Evolutionary conservation across 2,888 invertebrate species (phyloP).

Genomic region (Pterobdella sp.): DNA sequence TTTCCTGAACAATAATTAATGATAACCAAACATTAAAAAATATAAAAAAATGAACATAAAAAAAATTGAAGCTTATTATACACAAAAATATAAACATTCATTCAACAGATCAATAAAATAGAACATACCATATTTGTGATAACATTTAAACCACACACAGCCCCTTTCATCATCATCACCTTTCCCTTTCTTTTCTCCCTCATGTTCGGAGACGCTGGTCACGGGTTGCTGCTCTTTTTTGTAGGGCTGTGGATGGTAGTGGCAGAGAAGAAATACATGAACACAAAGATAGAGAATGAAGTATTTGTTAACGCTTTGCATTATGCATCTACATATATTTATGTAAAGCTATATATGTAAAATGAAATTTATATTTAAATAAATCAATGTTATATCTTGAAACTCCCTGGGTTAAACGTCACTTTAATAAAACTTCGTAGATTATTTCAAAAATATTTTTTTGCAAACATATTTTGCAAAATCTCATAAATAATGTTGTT

Average conservation of each 20-base stretch:
- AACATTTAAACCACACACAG: slow-evolving; percentile 52
- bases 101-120: too few species aligned
- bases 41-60: too few species aligned
- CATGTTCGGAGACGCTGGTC: slow-evolving; percentile 98
- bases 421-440: background rate
- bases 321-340: background rate
- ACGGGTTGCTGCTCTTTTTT: slow-evolving; percentile 79
- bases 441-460: background rate
- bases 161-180: slow-evolving; percentile 90
- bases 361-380: too few species aligned
- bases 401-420: too few species aligned
- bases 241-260: slow-evolving; percentile 91
- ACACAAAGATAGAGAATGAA: slow-evolving; percentile 81
- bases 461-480: background rate
- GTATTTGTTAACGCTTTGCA: slow-evolving; percentile 54
- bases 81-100: too few species aligned
- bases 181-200: slow-evolving; percentile 95
- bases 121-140: too few species aligned
- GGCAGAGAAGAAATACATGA: slow-evolving; percentile 79
- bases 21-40: too few species aligned
- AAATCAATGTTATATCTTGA: too few species aligned
- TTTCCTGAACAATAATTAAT: too few species aligned
- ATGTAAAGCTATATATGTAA: too few species aligned
- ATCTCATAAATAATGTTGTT: background rate
- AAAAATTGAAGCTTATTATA: too few species aligned